These are phyloP conservation scores for Alcedo quadribrachys DNA, from an alignment of 2,797 vertebrate genomes.

Conservation along the genomic window DNA sequence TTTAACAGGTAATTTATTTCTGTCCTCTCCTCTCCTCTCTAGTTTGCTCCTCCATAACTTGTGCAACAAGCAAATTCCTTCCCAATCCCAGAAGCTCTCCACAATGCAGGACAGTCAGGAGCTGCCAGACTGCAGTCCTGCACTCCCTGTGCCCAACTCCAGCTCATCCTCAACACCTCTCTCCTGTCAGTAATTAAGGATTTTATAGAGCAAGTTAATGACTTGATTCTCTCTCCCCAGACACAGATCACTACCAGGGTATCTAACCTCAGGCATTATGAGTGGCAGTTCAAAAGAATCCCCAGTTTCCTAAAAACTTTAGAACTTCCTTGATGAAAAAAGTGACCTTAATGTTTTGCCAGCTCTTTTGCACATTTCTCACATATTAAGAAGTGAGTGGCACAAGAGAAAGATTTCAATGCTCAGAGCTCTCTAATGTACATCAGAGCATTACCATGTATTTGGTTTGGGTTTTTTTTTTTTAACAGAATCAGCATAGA, in stretches of 20 bases:
- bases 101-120: neutral
- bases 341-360: neutral
- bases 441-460: neutral
- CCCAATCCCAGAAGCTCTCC: neutral
- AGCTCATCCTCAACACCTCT: neutral
- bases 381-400: neutral
- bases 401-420: neutral
- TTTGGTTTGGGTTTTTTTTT: neutral
- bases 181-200: neutral
- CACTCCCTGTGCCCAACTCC: neutral
- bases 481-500: constrained; percentile 76
- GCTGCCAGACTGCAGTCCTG: neutral
- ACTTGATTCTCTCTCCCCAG: neutral
- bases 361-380: neutral
- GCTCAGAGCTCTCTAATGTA: neutral
- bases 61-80: neutral
- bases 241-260: neutral
- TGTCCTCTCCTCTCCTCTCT: neutral
- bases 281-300: neutral
- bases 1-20: neutral
- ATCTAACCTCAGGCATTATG: neutral
- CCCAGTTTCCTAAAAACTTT: neutral
- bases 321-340: neutral
- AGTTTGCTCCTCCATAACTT: neutral
- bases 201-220: neutral